Percentiles rank a stretch among this genome's conserved stretches.
Conservation (phyloP, 2,888 invertebrate species). For the Pterostichus niger region DNA sequence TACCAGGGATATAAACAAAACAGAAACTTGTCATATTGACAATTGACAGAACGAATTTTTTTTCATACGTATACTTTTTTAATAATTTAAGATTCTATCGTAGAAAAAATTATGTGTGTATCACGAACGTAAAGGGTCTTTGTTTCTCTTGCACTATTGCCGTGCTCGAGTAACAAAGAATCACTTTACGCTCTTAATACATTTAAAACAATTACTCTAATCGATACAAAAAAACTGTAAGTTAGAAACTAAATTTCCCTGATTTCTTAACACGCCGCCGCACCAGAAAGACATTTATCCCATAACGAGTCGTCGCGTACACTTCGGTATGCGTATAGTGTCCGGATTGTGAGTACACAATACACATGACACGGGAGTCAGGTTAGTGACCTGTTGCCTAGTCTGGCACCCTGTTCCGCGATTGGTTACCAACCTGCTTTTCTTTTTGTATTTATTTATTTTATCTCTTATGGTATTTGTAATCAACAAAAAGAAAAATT, state of each 20-base stretch:
- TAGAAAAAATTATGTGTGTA: no score
- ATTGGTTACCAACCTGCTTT: conserved; percentile 43
- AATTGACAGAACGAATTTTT: no score
- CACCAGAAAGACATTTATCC: conserved; percentile 15
- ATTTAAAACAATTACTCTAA: not conserved
- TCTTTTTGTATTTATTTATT: conserved; percentile 26
- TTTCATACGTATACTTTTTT: no score
- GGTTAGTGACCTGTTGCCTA: conserved; percentile 42
- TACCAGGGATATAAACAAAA: no score
- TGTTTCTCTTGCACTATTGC: no score
- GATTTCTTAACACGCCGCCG: conserved; percentile 13
- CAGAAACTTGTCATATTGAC: no score
- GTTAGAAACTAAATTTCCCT: not conserved
- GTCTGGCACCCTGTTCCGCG: conserved; percentile 49
- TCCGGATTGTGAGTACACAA: conserved; percentile 40
- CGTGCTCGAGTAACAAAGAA: no score
- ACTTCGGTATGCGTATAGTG: conserved; percentile 24
- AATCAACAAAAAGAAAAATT: not conserved
- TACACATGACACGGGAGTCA: not conserved
- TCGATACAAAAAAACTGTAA: not conserved
- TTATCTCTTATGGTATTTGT: not conserved
- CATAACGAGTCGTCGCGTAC: conserved; percentile 15
- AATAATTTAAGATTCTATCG: no score
- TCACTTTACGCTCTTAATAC: no score
- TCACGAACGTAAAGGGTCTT: no score